Percentiles rank a stretch among this genome's conserved stretches.
phyloP scores from a whole-genome alignment of 2,113 vertebrate species.

The Propithecus coquereli region DNA sequence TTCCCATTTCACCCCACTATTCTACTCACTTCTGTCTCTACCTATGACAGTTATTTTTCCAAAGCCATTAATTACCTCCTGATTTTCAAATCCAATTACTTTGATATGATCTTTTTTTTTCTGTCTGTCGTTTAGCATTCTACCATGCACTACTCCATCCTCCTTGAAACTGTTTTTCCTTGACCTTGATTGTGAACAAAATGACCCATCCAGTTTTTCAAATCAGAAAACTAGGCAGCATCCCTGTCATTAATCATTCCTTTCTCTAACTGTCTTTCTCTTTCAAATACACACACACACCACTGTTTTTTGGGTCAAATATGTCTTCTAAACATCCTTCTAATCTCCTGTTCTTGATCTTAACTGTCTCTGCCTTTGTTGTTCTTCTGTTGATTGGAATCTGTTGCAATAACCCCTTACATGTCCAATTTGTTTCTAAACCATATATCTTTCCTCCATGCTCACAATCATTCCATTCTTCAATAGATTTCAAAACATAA shows the following conservation, averaged over 20 bases:
- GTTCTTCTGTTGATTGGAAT: neutral
- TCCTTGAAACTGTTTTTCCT: neutral
- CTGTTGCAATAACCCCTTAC: neutral
- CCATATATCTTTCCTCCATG: neutral
- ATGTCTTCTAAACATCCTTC: neutral
- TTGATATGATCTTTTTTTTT: neutral
- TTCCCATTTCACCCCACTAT: neutral
- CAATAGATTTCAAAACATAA: neutral
- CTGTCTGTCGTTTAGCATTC: neutral
- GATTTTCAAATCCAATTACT: neutral
- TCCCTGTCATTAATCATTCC: neutral
- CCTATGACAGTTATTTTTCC: neutral
- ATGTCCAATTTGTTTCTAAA: neutral
- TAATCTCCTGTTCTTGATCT: neutral
- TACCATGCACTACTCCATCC: neutral
- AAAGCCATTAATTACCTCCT: neutral
- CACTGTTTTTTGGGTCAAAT: neutral
- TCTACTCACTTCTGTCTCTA: neutral
- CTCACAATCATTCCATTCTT: neutral
- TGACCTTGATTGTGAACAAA: constrained; percentile 11
- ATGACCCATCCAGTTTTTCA: neutral
- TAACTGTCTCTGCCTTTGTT: neutral
- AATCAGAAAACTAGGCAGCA: neutral
- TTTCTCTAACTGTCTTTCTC: neutral
- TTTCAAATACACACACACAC: neutral